Base-by-base conservation (phyloP, 2,113 vertebrate species). In the Anoplopoma fimbria region DNA sequence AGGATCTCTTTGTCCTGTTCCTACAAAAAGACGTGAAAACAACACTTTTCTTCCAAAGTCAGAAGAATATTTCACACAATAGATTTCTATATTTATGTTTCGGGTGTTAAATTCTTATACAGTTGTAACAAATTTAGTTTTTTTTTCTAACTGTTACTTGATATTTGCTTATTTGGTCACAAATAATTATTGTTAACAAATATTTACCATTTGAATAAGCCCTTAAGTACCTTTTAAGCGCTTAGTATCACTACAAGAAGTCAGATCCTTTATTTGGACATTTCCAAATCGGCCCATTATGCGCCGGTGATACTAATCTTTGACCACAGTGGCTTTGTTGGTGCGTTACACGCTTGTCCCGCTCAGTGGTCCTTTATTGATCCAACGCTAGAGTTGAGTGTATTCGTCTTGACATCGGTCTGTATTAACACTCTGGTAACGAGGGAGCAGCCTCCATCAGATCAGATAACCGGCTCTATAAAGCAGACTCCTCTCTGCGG, bases 361-460 rank as follows among this genome's bases (percentile, higher is more conserved):
- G 74, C 83, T 90, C 77, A 76, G 85, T 82, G 90, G 79, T 86
- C 81, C 61, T 89, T 89, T 95, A 95, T 95, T 93, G 95, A 95
- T 96, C 95, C 95, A 93, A 85, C 42, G 62, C 72, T 63, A 89
- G 83, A 85, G 87, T 89, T 83, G 91, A 93, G 88, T 81, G 91
- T 95, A 95, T 95, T 95, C 93, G 85, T 94, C 93, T 93, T 95
- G 95, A 96, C 94, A 91, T 93, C 82, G n/a, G 79, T 91, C 92
- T 79, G 92, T 89, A 94, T 95, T 92, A 96, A 94, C 93, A 93
- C 94, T 91, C 89, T 47, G 63, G 94, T 95, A 96, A 95, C 92
- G 90, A 95, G 94, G 91, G 92, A 91, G 87, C 87, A 55, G 83
- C 79, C 87, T 93, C 90, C 69, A 92, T 94, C 90, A 93, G 91